Percentiles rank a stretch among this genome's conserved stretches.
phyloP scores from a whole-genome alignment of 2,113 vertebrate species.

The Menura novaehollandiae region DNA sequence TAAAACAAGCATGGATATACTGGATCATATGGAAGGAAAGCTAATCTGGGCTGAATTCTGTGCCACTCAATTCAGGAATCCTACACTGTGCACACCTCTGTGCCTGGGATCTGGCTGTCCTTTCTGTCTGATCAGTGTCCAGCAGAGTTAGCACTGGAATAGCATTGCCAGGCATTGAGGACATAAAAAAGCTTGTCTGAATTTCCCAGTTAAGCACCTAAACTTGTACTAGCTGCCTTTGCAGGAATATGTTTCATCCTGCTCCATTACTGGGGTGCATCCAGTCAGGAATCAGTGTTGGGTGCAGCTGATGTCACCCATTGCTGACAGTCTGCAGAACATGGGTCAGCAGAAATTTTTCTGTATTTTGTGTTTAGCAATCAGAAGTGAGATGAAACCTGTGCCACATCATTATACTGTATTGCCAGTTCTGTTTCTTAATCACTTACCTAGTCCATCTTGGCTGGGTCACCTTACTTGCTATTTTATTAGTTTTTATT shows the following conservation, averaged over 20 bases:
- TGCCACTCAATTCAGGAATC: neutral
- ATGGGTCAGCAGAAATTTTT: neutral
- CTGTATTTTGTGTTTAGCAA: neutral
- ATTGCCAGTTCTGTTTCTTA: neutral
- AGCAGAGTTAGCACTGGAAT: neutral
- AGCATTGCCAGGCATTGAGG: neutral
- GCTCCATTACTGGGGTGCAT: neutral
- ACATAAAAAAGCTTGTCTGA: neutral
- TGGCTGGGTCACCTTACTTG: neutral
- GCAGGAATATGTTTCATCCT: neutral
- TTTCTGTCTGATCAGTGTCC: neutral
- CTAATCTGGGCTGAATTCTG: neutral
- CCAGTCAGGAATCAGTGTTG: neutral
- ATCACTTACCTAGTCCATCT: neutral
- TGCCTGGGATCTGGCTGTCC: neutral
- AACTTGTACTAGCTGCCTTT: neutral
- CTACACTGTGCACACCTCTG: fast-evolving
- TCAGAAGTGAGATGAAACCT: neutral
- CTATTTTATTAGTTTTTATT: neutral
- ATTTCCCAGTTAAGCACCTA: neutral
- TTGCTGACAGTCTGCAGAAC: neutral
- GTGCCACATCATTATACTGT: neutral
- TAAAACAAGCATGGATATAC: neutral
- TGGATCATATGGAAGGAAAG: neutral
- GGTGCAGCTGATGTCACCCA: neutral